Evolutionary conservation across 1,140 invertebrate genomes (phyloP).

Genomic region (Kradibia gibbosae): DNA sequence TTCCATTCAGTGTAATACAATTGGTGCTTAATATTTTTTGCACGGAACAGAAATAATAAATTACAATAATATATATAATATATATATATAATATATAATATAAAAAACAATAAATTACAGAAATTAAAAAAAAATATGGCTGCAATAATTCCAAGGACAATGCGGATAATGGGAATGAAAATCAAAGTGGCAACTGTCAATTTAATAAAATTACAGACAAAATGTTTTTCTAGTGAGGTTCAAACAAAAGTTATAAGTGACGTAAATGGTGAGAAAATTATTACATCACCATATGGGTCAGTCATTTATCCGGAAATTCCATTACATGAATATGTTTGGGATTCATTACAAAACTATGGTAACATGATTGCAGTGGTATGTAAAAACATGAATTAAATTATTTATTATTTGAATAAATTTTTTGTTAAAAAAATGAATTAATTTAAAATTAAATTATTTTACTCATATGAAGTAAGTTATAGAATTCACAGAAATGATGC

Average conservation of each 20-base stretch:
- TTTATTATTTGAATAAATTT: too few relatives aligned
- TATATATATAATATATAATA: too few relatives aligned
- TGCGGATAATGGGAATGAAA: neutral
- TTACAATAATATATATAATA: too few relatives aligned
- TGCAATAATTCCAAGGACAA: neutral
- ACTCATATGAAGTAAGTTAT: too few relatives aligned
- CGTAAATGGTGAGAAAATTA: conserved; percentile 63
- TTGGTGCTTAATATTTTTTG: too few relatives aligned
- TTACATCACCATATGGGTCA: conserved; percentile 68
- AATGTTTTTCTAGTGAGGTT: conserved; percentile 46
- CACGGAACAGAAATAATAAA: too few relatives aligned
- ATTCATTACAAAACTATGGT: conserved; percentile 75
- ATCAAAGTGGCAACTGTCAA: neutral
- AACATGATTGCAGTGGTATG: conserved; percentile 77
- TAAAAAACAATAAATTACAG: neutral
- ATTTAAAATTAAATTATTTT: too few relatives aligned
- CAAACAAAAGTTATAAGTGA: conserved; percentile 57
- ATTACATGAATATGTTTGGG: conserved; percentile 79
- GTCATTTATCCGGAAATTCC: conserved; percentile 73
- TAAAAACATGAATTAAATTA: too few relatives aligned
- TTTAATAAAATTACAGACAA: conserved; percentile 31
- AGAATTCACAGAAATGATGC: too few relatives aligned
- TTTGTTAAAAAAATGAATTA: too few relatives aligned
- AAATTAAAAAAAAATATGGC: conserved; percentile 7
- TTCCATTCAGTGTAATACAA: too few relatives aligned